These are phyloP conservation scores for Altica lythri DNA, from an alignment of 2,888 invertebrate species.

Conservation along the genomic window DNA sequence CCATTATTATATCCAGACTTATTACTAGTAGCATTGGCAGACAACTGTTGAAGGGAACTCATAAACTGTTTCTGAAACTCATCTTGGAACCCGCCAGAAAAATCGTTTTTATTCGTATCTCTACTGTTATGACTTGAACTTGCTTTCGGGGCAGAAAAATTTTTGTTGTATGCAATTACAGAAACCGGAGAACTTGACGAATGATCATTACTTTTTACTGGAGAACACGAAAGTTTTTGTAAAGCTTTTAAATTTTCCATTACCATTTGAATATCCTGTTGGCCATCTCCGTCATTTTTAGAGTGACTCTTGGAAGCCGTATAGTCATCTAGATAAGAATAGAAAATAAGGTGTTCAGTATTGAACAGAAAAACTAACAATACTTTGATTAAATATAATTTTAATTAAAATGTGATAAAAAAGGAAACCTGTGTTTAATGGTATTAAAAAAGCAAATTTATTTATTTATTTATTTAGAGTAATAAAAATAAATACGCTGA, in stretches of 20 bases:
- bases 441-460: too few species aligned
- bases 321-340: too few species aligned
- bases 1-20: conserved; percentile 53
- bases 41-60: conserved; percentile 41
- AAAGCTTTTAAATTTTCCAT: conserved; percentile 59
- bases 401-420: too few species aligned
- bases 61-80: conserved; percentile 56
- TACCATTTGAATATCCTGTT: conserved; percentile 56
- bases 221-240: conserved; percentile 54
- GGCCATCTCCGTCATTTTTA: conserved; percentile 44
- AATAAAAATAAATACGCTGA: too few species aligned
- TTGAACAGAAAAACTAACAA: too few species aligned
- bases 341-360: too few species aligned
- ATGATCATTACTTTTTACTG: conserved; percentile 47
- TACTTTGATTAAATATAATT: too few species aligned
- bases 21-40: conserved; percentile 32
- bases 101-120: conserved; percentile 32
- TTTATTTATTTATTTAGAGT: too few species aligned
- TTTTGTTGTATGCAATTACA: conserved; percentile 54
- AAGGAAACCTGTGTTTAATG: too few species aligned
- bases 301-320: conserved; percentile 14
- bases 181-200: conserved; percentile 52
- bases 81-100: conserved; percentile 50
- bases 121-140: conserved; percentile 19
- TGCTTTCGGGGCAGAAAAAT: conserved; percentile 44